These are phyloP conservation scores for Acipenser transmontanus DNA, from an alignment of 2,797 vertebrate genomes.

Conservation along the genomic window DNA sequence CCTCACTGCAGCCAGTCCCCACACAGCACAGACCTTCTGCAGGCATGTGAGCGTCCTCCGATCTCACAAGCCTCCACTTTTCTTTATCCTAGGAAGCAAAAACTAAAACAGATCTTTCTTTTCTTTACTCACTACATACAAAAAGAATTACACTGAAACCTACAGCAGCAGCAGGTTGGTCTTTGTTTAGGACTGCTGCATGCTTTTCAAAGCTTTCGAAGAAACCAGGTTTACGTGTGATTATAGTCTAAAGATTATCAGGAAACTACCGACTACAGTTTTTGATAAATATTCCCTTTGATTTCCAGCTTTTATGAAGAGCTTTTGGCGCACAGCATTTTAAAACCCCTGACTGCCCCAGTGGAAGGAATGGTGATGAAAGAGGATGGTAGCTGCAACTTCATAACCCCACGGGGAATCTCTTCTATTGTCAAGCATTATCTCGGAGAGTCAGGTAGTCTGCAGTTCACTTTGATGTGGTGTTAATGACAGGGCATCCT, in stretches of 20 bases:
- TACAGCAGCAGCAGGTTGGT: neutral
- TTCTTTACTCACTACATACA: too few relatives aligned
- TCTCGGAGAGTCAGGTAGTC: slow-evolving; percentile 71
- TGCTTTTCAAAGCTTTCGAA: slow-evolving; percentile 5
- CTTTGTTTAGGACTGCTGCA: slow-evolving; percentile 1
- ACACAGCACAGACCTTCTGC: too few relatives aligned
- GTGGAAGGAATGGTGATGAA: slow-evolving; percentile 65
- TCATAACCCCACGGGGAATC: slow-evolving; percentile 70
- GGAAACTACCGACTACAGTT: neutral
- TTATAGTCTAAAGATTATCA: slow-evolving; percentile 2
- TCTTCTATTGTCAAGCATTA: slow-evolving; percentile 77
- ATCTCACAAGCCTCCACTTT: too few relatives aligned
- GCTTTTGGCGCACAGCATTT: slow-evolving; percentile 58
- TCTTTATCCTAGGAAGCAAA: too few relatives aligned
- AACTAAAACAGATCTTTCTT: too few relatives aligned
- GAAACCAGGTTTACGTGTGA: neutral
- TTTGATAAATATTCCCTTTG: slow-evolving; percentile 11
- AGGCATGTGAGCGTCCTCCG: too few relatives aligned
- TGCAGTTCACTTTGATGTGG: slow-evolving; percentile 12
- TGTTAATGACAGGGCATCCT: neutral
- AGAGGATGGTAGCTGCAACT: slow-evolving; percentile 59
- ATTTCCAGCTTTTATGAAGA: slow-evolving; percentile 74
- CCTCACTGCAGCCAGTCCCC: too few relatives aligned
- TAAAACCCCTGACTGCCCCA: slow-evolving; percentile 52
- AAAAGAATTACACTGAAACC: too few relatives aligned